phyloP scores from a whole-genome alignment of 2,888 invertebrate genomes.

The Lissonota sp. region DNA sequence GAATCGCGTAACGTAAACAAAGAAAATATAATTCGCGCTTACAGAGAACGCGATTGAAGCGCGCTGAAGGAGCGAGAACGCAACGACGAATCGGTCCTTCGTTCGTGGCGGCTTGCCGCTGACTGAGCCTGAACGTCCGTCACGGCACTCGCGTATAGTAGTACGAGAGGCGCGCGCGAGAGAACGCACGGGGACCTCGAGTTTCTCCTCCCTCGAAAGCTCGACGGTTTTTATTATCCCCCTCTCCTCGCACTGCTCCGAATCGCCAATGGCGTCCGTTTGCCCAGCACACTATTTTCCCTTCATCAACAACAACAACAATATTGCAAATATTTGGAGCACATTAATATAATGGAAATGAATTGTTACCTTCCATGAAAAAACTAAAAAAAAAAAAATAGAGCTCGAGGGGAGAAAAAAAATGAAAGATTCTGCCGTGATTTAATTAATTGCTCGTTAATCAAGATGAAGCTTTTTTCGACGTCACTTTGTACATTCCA shows the following conservation, averaged over 20 bases:
- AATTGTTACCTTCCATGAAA: too few species aligned
- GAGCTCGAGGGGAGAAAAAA: too few species aligned
- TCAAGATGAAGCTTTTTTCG: too few species aligned
- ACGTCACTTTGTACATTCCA: too few species aligned
- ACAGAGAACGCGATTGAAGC: conserved; percentile 26
- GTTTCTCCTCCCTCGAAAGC: conserved; percentile 61
- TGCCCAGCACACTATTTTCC: conserved; percentile 24
- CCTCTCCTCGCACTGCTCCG: conserved; percentile 58
- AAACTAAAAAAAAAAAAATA: too few species aligned
- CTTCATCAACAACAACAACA: conserved; percentile 25
- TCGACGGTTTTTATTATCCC: conserved; percentile 56
- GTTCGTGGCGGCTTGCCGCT: conserved; percentile 81
- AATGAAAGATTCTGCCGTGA: too few species aligned
- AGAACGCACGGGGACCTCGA: conserved; percentile 63
- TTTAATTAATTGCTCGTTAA: too few species aligned
- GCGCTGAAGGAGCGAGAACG: conserved; percentile 37
- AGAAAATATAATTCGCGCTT: conserved; percentile 12
- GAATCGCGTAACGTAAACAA: too few species aligned
- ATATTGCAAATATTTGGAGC: neutral
- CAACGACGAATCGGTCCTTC: conserved; percentile 63
- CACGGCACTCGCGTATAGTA: conserved; percentile 74
- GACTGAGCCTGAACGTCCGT: conserved; percentile 78
- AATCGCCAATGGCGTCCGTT: conserved; percentile 64
- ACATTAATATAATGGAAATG: too few species aligned
- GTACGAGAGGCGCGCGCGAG: conserved; percentile 69